A percentile compares a stretch with the other conserved stretches of the same genome.
These are phyloP conservation scores for Solea solea DNA, from an alignment of 2,113 vertebrate genomes.

Conservation along the genomic window DNA sequence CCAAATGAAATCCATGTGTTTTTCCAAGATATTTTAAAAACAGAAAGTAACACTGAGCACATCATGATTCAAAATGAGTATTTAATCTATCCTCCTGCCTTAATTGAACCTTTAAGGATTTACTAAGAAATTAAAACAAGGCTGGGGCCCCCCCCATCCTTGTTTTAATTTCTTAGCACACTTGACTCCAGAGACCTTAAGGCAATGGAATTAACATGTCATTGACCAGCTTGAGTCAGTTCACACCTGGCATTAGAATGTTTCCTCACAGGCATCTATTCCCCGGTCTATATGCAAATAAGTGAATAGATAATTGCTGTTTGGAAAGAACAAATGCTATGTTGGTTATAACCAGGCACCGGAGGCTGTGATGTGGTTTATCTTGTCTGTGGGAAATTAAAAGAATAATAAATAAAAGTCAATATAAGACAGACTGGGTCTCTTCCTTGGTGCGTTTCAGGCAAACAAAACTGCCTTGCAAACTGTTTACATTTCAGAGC, in stretches of 20 bases:
- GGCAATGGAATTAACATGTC: not conserved
- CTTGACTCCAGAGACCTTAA: conserved; percentile 17
- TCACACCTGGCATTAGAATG: not conserved
- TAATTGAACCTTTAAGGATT: conserved; percentile 8
- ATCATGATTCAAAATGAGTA: not conserved
- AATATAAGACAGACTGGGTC: not conserved
- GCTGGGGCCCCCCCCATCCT: too few relatives aligned
- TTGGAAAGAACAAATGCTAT: not conserved
- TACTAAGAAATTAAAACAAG: not conserved
- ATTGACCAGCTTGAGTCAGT: not conserved
- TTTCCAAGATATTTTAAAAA: not conserved
- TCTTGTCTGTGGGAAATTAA: not conserved
- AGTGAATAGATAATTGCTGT: not conserved
- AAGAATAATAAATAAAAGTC: not conserved
- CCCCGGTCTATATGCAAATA: not conserved
- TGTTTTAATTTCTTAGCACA: too few relatives aligned
- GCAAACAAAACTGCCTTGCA: not conserved
- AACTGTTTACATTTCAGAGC: not conserved
- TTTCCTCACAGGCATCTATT: not conserved
- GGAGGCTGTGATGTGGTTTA: too few relatives aligned
- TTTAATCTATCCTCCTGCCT: conserved; percentile 13
- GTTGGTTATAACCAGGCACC: not conserved
- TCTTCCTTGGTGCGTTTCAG: not conserved
- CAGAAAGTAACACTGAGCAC: not conserved
- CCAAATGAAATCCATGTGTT: not conserved